These are phyloP conservation scores for Ariolimax columbianus DNA, from an alignment of 2,888 invertebrate species.

Conservation along the genomic window DNA sequence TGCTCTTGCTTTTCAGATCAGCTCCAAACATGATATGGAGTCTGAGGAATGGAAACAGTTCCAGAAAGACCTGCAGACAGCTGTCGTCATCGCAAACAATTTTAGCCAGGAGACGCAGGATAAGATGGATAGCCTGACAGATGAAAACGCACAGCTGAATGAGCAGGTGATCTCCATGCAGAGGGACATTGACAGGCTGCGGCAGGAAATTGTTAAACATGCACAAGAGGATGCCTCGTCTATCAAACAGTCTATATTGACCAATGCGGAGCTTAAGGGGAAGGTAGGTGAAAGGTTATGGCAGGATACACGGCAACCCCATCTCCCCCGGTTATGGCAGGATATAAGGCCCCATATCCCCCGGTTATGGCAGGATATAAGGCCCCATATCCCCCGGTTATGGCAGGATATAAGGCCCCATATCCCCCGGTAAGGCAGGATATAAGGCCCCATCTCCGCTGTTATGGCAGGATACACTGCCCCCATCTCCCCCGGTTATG, in stretches of 20 bases:
- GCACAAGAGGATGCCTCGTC: conserved; percentile 55
- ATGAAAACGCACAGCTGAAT: conserved; percentile 89
- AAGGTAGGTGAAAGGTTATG: conserved; percentile 66
- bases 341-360: too few relatives aligned
- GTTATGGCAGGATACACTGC: too few relatives aligned
- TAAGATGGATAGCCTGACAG: conserved; percentile 87
- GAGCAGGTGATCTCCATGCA: conserved; percentile 45
- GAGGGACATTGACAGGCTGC: conserved; percentile 83
- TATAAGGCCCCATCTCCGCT: too few relatives aligned
- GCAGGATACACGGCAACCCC: too few relatives aligned
- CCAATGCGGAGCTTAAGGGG: conserved; percentile 70
- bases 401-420: too few relatives aligned
- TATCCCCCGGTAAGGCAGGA: too few relatives aligned
- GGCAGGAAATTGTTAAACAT: conserved; percentile 85
- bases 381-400: too few relatives aligned
- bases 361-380: too few relatives aligned
- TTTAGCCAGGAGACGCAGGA: conserved; percentile 94
- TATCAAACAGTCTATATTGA: conserved; percentile 60
- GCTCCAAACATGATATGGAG: conserved; percentile 81
- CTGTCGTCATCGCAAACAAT: conserved; percentile 97
- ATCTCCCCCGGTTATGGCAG: too few relatives aligned
- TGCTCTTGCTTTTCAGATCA: conserved; percentile 29
- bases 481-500: too few relatives aligned
- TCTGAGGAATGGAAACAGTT: conserved; percentile 95
- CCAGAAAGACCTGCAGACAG: conserved; percentile 89